Base-by-base conservation (phyloP, 1,140 invertebrate genomes). In the Drosophila lowei region DNA sequence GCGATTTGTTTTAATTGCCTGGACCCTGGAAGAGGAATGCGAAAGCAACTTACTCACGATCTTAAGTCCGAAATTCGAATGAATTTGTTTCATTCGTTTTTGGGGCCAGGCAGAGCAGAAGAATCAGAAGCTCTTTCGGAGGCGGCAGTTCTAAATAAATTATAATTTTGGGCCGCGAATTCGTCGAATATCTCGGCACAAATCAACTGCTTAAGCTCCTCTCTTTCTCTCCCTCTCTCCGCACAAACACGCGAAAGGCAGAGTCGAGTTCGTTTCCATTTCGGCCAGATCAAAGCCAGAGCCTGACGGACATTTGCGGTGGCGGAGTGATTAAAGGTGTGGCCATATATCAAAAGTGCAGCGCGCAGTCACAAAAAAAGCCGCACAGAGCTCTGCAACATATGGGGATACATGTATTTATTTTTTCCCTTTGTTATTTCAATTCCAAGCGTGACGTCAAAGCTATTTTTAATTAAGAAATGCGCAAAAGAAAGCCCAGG, bases 261-360 rank as follows among this genome's bases (percentile, higher is more conserved):
- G 11, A 38, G 34, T 13, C 34, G 77, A 88, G 71, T 88, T 70
- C 57, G 79, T 64, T 72, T 88, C 70, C 66, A 62, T 88, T 86
- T 83, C 83, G 83, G 83, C 54, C 77, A 43, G 78, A 72, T 86
- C 83, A 86, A 86, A 86, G 83, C 78, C 63, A 13, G 11, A 21
- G 38, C 42, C 16, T 28, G 38, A 66, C 61, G 73, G 56, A 77
- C 70, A 66, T 79, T 88, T 88, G 83, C 83, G 83, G 83, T 88
- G 83, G 83, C 83, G 83, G 66, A 83, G 78, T 86, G 83, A 86
- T 86, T 86, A 83, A 86, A 86, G 83, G 83, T 83, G 83, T 86
- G 83, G 71, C 63, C 66, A 88, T 86, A 83, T 88, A 86, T 86
- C 83, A 86, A 86, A 81, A 83, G 59, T 88, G 83, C 83, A 86